Evolutionary conservation across 1,140 invertebrate species (phyloP).

Genomic region (Brachionus paranguensis): DNA sequence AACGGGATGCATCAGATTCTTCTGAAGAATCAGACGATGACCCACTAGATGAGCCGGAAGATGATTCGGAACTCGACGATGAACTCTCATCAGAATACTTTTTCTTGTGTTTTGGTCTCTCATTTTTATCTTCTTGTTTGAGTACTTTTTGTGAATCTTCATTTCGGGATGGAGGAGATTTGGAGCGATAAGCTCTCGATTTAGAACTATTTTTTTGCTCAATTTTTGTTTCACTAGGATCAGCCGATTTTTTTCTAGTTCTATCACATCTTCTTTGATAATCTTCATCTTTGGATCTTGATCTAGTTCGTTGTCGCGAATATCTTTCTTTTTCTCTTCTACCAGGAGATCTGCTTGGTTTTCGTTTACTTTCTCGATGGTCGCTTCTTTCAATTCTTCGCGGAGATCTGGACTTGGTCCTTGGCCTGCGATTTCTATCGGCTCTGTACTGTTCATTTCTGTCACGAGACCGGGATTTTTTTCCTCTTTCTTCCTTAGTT

Average conservation of each 20-base stretch:
- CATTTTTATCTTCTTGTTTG: neutral
- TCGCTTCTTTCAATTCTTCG: neutral
- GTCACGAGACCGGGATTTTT: neutral
- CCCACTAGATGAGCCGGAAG: neutral
- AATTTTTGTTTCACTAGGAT: neutral
- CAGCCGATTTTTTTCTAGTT: neutral
- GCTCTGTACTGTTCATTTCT: neutral
- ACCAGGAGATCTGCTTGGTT: neutral
- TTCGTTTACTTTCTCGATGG: neutral
- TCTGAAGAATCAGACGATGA: neutral
- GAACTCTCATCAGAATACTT: neutral
- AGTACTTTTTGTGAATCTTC: neutral
- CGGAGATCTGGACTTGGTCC: neutral
- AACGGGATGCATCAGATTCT: neutral
- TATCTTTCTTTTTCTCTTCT: neutral
- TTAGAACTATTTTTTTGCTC: neutral
- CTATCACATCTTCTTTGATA: neutral
- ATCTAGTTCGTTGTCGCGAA: neutral
- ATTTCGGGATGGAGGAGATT: neutral
- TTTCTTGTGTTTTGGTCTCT: neutral
- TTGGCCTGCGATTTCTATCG: neutral
- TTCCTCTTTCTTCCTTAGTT: neutral
- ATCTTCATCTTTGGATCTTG: neutral
- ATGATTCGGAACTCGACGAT: neutral
- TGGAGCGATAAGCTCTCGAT: neutral